Evolutionary conservation across 2,797 vertebrate species (phyloP).

Genomic region (Hippoglossus hippoglossus): DNA sequence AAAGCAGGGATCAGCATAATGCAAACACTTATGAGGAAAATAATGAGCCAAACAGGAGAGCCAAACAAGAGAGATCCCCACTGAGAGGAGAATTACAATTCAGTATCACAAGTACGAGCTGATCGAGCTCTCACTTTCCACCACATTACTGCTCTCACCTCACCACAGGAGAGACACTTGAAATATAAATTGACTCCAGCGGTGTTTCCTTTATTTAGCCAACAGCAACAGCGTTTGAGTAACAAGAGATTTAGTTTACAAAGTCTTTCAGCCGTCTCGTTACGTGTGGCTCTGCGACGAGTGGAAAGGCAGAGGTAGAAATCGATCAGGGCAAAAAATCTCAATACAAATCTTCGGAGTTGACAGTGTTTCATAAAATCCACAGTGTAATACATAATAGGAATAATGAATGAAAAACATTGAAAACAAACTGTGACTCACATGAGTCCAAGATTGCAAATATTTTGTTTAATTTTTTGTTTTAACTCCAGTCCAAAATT

Average conservation of each 20-base stretch:
- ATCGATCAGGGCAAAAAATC: no score
- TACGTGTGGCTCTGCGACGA: constrained; percentile 46
- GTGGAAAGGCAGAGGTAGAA: constrained; percentile 29
- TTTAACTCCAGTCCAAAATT: no score
- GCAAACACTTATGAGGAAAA: constrained; percentile 68
- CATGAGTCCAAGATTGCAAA: no score
- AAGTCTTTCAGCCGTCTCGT: constrained; percentile 58
- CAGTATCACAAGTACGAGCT: constrained; percentile 52
- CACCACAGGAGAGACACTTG: constrained; percentile 71
- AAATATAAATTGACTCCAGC: constrained; percentile 61
- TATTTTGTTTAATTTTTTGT: no score
- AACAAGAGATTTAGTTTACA: constrained; percentile 54
- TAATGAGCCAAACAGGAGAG: constrained; percentile 67
- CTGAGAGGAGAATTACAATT: constrained; percentile 72
- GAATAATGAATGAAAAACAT: no score
- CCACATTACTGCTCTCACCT: constrained; percentile 65
- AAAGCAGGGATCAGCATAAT: constrained; percentile 54
- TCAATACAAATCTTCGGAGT: no score
- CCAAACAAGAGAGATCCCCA: constrained; percentile 36
- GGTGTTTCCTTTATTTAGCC: constrained; percentile 58
- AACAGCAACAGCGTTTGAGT: constrained; percentile 53
- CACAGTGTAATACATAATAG: no score
- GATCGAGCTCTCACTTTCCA: constrained; percentile 57
- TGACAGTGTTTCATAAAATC: no score
- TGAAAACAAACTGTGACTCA: no score